Base-by-base conservation (phyloP, 2,797 vertebrate genomes). In the Adrianichthys oophorus region DNA sequence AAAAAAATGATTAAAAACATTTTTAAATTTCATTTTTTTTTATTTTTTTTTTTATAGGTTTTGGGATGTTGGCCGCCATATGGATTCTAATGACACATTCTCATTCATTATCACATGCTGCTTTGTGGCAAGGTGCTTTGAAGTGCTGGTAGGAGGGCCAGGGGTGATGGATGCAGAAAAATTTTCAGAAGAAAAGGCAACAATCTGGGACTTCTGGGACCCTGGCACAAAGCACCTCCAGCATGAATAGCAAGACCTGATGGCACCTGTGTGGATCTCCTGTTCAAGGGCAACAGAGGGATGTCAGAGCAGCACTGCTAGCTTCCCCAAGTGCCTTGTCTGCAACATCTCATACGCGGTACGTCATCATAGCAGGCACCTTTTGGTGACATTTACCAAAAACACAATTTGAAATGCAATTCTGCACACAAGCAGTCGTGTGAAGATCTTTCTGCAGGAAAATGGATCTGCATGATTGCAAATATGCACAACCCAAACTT, bases 171-270 rank as follows among this genome's bases (percentile, higher is more conserved):
- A 93, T 93, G 81, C 74, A 13, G 56, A 67, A 52, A 63, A 74
- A 70, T 70, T 67, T 57, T 88, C 88, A 86, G 85, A 61, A 65
- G 68, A 74, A 68, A 77, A 77, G 80, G 84, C 64, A 84, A 90
- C 91, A 92, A 88, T 91, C 86, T 92, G 91, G 81, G 82, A 70
- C 85, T 80, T 78, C 50, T 80, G 83, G 82, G 83, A 78, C 62
- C 3, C 48, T 79, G 83, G 82, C 80, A 52, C 76, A 41, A 60
- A 21, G 69, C 48, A 56, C 52, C 72, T 57, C 75, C 72, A 76
- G 73, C 66, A 75, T 42, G 18, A 55, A 79, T 76, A 79, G 78
- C 80, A 66, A 67, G 72, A 72, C 54, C 59, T 37, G 19, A 47
- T 70, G 71, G 41, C 62, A 48, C 70, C 14, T 65, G 8, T 15